These are phyloP conservation scores for Cylindroiulus punctatus DNA, from an alignment of 2,888 invertebrate genomes.

Conservation along the genomic window DNA sequence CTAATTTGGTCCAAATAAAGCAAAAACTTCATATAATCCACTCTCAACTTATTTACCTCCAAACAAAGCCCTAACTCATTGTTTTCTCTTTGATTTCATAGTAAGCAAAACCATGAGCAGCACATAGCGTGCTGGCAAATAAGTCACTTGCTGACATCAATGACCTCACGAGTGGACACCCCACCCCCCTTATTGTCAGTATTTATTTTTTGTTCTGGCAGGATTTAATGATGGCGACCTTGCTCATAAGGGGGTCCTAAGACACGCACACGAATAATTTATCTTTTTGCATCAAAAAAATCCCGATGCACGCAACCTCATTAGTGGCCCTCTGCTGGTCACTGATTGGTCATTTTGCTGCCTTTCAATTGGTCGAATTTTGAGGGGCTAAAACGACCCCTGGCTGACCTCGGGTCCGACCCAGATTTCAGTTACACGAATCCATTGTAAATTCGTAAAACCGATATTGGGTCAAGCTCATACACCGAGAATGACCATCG, in stretches of 20 bases:
- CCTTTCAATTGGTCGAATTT: background rate
- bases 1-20: too few relatives aligned
- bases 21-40: too few relatives aligned
- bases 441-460: background rate
- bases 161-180: background rate
- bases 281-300: conserved; percentile 37
- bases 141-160: background rate
- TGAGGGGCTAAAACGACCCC: background rate
- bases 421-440: background rate
- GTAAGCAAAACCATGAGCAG: too few relatives aligned
- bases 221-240: conserved; percentile 32
- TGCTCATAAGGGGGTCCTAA: conserved; percentile 7
- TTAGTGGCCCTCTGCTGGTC: conserved; percentile 5
- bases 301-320: conserved; percentile 18
- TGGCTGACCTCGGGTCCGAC: background rate
- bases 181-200: background rate
- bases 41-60: too few relatives aligned
- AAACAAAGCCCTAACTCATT: too few relatives aligned
- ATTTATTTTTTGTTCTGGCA: background rate
- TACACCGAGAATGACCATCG: background rate
- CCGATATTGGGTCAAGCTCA: background rate
- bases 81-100: too few relatives aligned
- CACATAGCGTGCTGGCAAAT: too few relatives aligned
- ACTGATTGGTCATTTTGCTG: background rate
- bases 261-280: conserved; percentile 41